Base-by-base conservation (phyloP, 2,888 invertebrate species). In the Andrena bicolor region DNA sequence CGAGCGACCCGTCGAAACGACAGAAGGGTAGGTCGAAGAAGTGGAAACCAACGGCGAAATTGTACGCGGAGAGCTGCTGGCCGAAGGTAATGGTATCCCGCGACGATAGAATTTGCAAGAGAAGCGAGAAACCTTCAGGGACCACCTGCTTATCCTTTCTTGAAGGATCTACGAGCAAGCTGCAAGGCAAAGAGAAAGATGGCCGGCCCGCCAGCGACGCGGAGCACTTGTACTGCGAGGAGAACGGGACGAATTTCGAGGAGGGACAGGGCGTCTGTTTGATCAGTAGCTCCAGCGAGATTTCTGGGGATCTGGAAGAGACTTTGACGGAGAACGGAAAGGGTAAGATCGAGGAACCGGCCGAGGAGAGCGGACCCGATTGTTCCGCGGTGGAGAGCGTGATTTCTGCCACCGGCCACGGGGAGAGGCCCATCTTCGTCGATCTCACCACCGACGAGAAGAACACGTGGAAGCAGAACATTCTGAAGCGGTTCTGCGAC, bases 361-460 rank as follows among this genome's bases (percentile, higher is more conserved):
- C 48, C 20, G 28, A 32, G 2, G 30, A 58, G 3, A 26, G 23
- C 8, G 6, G 30, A 4, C 35, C 28, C 10, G 61, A 76, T 16
- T 32, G 16, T 16, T 53, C 60, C 2, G 2, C 64, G 2, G 20
- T 53, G 20, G 72, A 63, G 16, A 13, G 2, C 28, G 8, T 13
- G 5, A 53, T 20, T 16, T 60, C 58, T 0, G 20, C 28, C 8
- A n/a, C 28, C 0, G 20, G 2, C 1, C 58, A 71, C 2, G 13
- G 23, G 4, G 64, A 53, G 13, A 49, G 26, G 6, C 84, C 84
- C 0, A 81, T 89, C 56, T 58, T 89, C 20, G 86, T 88, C 10
- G 88, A 89, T 65, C 35, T 88, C 13, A 88, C 88, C 0, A 64
- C 60, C n/a, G 88, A 89, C 6, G 86, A 89, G 32, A 86, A 82